These are phyloP conservation scores for Acrossocheilus wenchowensis DNA, from an alignment of 2,797 vertebrate species.

Conservation along the genomic window DNA sequence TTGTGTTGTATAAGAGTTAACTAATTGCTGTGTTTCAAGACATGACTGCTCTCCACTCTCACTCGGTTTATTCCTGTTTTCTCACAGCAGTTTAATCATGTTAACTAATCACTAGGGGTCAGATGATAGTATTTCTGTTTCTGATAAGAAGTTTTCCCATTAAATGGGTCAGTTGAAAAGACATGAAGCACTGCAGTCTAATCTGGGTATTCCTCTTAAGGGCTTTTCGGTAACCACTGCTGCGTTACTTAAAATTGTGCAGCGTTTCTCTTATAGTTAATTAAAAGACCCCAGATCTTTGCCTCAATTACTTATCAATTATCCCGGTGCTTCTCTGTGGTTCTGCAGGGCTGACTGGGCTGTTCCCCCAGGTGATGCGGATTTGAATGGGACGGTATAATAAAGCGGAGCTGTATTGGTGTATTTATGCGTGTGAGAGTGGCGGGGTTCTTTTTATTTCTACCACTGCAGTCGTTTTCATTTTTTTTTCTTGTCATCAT, in stretches of 20 bases:
- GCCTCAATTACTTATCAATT: constrained; percentile 56
- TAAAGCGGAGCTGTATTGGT: constrained; percentile 5
- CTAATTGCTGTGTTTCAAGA: background rate
- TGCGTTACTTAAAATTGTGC: constrained; percentile 36
- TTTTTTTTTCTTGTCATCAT: constrained; percentile 31
- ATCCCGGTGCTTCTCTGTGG: constrained; percentile 37
- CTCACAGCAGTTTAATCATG: constrained; percentile 42
- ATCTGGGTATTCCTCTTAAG: constrained; percentile 23
- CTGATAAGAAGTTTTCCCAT: constrained; percentile 38
- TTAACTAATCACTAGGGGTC: constrained; percentile 45
- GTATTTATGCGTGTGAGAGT: background rate
- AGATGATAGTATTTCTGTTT: constrained; percentile 33
- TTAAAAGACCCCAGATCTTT: constrained; percentile 52
- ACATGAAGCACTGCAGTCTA: background rate
- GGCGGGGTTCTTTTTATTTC: constrained; percentile 22
- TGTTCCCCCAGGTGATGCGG: constrained; percentile 29
- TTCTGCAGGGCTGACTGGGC: constrained; percentile 36
- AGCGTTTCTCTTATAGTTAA: constrained; percentile 45
- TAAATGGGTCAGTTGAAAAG: constrained; percentile 27
- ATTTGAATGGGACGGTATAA: constrained; percentile 42
- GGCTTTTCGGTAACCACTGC: constrained; percentile 2
- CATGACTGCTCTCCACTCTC: constrained; percentile 11
- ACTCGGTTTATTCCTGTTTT: constrained; percentile 43
- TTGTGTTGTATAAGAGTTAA: background rate
- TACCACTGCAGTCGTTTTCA: constrained; percentile 47